A percentile compares a stretch with the other conserved stretches of the same genome.
These are phyloP conservation scores for Gasterosteus aculeatus DNA, from an alignment of 2,113 vertebrate genomes.

Conservation along the genomic window DNA sequence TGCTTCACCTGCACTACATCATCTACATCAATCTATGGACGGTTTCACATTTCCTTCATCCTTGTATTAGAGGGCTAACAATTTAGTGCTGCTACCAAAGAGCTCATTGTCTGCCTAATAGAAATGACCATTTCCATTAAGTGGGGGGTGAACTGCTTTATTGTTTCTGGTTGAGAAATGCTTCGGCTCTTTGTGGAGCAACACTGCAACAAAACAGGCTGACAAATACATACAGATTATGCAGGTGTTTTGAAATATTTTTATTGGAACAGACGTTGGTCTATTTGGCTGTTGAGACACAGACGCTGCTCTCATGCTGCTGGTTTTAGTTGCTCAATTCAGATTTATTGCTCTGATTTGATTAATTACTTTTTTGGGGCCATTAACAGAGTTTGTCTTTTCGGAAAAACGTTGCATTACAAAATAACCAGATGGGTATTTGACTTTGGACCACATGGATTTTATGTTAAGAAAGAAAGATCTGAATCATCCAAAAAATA, in stretches of 20 bases:
- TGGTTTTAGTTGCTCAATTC: not conserved
- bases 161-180: conserved; percentile 21
- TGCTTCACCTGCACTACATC: not conserved
- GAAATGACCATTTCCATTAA: no score
- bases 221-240: not conserved
- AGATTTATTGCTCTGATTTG: not conserved
- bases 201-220: not conserved
- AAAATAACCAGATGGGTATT: not conserved
- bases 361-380: not conserved
- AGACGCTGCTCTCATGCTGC: not conserved
- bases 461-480: not conserved
- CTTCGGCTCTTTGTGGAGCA: not conserved
- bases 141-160: not conserved
- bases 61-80: not conserved
- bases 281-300: not conserved
- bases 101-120: not conserved
- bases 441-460: not conserved
- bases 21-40: not conserved
- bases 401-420: not conserved
- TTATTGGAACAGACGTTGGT: not conserved
- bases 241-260: not conserved
- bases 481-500: not conserved
- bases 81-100: not conserved
- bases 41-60: conserved; percentile 1
- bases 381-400: not conserved